Conservation (phyloP, 2,888 invertebrate species). For the Archips xylosteana region DNA sequence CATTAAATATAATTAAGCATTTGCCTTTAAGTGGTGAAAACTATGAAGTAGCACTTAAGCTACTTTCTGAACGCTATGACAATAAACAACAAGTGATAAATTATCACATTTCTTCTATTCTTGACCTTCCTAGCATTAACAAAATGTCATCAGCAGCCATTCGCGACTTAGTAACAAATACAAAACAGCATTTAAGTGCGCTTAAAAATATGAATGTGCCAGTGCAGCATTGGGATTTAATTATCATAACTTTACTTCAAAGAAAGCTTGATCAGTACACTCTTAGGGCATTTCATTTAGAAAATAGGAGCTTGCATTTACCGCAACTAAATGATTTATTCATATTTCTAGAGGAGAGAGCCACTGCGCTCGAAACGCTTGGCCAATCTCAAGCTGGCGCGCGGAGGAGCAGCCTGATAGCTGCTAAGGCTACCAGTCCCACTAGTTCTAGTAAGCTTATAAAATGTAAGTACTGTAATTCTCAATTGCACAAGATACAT, state of each 20-base stretch:
- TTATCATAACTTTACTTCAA: slow-evolving; percentile 15
- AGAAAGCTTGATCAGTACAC: slow-evolving; percentile 28
- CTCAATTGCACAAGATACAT: slow-evolving; percentile 16
- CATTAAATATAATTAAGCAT: too few relatives aligned
- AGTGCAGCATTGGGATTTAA: background rate
- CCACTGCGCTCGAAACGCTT: slow-evolving; percentile 6
- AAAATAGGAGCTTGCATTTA: slow-evolving; percentile 2
- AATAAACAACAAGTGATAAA: too few relatives aligned
- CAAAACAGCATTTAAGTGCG: slow-evolving; percentile 17
- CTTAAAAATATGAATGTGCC: slow-evolving; percentile 12
- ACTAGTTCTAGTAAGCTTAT: background rate
- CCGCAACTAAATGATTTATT: slow-evolving; percentile 12
- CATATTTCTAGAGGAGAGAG: slow-evolving; percentile 22
- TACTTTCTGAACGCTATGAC: too few relatives aligned
- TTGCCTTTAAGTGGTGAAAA: too few relatives aligned
- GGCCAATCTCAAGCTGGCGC: background rate
- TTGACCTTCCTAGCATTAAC: too few relatives aligned
- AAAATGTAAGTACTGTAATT: slow-evolving; percentile 30
- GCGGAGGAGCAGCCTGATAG: slow-evolving; percentile 6
- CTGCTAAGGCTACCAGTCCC: background rate
- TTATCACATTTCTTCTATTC: too few relatives aligned
- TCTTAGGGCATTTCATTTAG: slow-evolving; percentile 21
- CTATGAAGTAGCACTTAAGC: too few relatives aligned
- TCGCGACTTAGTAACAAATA: background rate
- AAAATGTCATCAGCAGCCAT: background rate